Conservation (phyloP, 2,888 invertebrate species). For the Lottia gigantea region DNA sequence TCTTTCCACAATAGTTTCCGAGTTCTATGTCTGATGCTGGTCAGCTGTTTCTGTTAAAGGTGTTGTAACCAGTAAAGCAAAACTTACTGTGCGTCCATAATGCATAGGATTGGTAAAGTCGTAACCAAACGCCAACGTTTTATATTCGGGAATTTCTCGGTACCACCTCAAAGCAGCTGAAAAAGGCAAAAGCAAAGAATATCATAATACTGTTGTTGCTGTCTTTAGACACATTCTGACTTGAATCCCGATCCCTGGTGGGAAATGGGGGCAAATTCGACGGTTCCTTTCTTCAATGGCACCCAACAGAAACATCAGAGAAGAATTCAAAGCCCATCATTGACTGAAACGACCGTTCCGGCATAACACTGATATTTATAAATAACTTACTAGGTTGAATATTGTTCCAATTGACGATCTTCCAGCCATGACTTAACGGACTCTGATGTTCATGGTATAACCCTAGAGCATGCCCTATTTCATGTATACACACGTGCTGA, state of each 20-base stretch:
- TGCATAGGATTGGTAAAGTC: slow-evolving; percentile 2
- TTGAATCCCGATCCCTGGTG: too few species aligned
- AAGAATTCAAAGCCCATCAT: too few species aligned
- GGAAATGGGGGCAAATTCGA: too few species aligned
- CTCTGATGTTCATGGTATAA: slow-evolving; percentile 7
- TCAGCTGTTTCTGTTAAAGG: too few species aligned
- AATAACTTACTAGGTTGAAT: neutral
- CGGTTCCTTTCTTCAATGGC: too few species aligned
- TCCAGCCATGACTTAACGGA: neutral
- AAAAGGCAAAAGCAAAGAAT: neutral
- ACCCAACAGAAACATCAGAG: too few species aligned
- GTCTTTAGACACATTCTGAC: too few species aligned
- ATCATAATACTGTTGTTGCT: too few species aligned
- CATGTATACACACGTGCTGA: slow-evolving; percentile 11
- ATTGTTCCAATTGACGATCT: slow-evolving; percentile 9
- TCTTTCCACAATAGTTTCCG: too few species aligned
- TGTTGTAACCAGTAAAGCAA: neutral
- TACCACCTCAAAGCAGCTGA: neutral
- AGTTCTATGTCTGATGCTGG: too few species aligned
- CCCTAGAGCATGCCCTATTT: slow-evolving; percentile 7
- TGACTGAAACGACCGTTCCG: too few species aligned
- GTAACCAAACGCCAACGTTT: neutral
- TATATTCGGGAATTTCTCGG: neutral
- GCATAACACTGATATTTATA: neutral
- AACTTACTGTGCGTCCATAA: neutral